Conservation (phyloP, 2,888 invertebrate genomes). For the Ophonus ardosiacus region DNA sequence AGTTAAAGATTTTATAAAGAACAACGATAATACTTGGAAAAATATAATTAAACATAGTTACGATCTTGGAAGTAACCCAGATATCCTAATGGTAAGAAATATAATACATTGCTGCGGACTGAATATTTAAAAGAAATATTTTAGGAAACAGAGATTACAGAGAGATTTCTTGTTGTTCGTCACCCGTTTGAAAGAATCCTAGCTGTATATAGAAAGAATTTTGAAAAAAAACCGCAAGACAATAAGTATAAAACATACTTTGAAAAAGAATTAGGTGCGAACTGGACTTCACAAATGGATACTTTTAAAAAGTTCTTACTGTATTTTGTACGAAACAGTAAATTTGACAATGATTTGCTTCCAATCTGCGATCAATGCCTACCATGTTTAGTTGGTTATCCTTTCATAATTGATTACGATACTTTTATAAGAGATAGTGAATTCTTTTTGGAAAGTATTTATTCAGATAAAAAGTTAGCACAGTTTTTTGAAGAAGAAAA, state of each 20-base stretch:
- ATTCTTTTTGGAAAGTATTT: neutral
- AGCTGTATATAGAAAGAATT: conserved; percentile 76
- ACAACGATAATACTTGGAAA: conserved; percentile 68
- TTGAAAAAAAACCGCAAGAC: neutral
- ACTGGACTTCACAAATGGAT: neutral
- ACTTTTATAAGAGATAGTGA: conserved; percentile 74
- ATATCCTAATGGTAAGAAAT: neutral
- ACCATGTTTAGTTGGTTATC: conserved; percentile 76
- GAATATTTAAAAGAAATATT: conserved; percentile 37
- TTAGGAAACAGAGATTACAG: conserved; percentile 70
- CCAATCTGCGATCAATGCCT: conserved; percentile 75
- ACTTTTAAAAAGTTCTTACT: neutral
- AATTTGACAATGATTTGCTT: conserved; percentile 77
- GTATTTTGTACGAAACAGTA: conserved; percentile 64
- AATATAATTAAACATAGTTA: conserved; percentile 67
- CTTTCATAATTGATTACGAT: conserved; percentile 77
- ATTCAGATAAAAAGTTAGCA: neutral
- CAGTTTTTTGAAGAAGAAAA: conserved; percentile 38
- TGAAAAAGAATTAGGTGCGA: neutral
- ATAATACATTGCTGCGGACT: neutral
- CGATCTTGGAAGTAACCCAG: too few relatives aligned
- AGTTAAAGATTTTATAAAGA: conserved; percentile 67
- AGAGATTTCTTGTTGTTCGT: conserved; percentile 76
- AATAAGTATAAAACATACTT: too few relatives aligned
- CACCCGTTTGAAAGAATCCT: conserved; percentile 78